Conservation (phyloP, 2,888 invertebrate species). For the Caenorhabditis angaria region DNA sequence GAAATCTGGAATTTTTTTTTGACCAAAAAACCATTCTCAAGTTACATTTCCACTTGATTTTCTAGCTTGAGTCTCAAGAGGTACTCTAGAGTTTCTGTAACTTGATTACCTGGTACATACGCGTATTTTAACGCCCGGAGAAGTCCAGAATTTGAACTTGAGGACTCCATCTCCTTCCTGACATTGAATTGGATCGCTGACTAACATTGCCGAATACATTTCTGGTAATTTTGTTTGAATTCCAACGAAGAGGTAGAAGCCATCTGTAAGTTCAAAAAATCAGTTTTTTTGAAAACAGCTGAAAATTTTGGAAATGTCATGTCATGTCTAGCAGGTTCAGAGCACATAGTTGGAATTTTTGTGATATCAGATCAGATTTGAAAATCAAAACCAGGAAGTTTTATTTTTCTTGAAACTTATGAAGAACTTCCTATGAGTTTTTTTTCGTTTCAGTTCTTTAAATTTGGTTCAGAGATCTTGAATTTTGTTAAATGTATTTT, state of each 20-base stretch:
- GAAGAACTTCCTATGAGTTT: no score
- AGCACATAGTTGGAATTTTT: no score
- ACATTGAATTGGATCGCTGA: slow-evolving; percentile 65
- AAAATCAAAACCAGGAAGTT: no score
- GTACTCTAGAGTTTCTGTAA: not conserved
- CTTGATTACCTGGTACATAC: slow-evolving; percentile 60
- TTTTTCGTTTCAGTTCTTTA: no score
- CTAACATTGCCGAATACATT: slow-evolving; percentile 55
- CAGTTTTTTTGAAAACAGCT: not conserved
- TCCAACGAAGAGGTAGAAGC: slow-evolving; percentile 60
- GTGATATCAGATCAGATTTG: no score
- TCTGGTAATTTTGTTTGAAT: slow-evolving; percentile 48
- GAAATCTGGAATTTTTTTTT: slow-evolving; percentile 30
- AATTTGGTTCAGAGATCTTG: no score
- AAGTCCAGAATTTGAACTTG: slow-evolving; percentile 61
- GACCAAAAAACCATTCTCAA: not conserved
- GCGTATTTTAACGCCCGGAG: slow-evolving; percentile 59
- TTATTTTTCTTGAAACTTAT: no score
- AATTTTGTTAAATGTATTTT: no score
- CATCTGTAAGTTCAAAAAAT: slow-evolving; percentile 50
- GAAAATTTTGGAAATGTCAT: no score
- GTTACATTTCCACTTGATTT: not conserved
- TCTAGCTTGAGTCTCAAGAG: not conserved
- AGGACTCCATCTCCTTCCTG: slow-evolving; percentile 63
- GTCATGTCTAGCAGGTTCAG: no score